Evolutionary conservation across 2,113 vertebrate genomes (phyloP).

Genomic region (Apeltes quadracus): DNA sequence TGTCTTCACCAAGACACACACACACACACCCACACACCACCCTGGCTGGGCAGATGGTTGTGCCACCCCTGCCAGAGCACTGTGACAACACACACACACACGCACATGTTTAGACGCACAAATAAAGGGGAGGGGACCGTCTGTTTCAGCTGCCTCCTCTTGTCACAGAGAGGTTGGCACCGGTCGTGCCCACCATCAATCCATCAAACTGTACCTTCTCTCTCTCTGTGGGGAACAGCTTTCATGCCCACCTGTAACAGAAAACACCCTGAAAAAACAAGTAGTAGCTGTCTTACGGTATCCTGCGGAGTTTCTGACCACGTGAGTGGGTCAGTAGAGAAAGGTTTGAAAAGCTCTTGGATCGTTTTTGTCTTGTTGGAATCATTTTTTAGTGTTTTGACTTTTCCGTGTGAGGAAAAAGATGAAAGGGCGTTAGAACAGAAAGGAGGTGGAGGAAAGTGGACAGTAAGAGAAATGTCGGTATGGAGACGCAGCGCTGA

Average conservation of each 20-base stretch:
- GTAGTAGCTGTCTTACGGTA: neutral
- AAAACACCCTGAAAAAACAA: neutral
- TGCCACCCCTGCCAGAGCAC: slow-evolving; percentile 74
- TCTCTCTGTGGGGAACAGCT: slow-evolving; percentile 30
- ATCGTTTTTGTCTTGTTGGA: neutral
- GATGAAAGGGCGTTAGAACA: neutral
- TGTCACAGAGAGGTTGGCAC: slow-evolving; percentile 67
- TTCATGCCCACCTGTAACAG: slow-evolving; percentile 62
- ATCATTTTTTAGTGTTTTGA: neutral
- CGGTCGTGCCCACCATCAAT: slow-evolving; percentile 62
- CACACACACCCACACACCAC: slow-evolving; percentile 20
- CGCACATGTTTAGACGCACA: slow-evolving; percentile 37
- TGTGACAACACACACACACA: slow-evolving; percentile 52
- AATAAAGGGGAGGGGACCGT: slow-evolving; percentile 67
- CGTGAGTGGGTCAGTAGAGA: neutral
- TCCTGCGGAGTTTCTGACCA: neutral
- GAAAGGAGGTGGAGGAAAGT: neutral
- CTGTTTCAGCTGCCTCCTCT: slow-evolving; percentile 75
- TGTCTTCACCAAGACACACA: slow-evolving; percentile 60
- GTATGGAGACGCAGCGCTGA: neutral
- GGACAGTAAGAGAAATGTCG: neutral
- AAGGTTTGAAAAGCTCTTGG: neutral
- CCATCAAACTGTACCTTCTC: slow-evolving; percentile 48
- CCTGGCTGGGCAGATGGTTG: slow-evolving; percentile 70
- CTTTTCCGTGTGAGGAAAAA: neutral